These are phyloP conservation scores for Sebastes trivittatus DNA, from an alignment of 2,797 vertebrate genomes.

Conservation along the genomic window DNA sequence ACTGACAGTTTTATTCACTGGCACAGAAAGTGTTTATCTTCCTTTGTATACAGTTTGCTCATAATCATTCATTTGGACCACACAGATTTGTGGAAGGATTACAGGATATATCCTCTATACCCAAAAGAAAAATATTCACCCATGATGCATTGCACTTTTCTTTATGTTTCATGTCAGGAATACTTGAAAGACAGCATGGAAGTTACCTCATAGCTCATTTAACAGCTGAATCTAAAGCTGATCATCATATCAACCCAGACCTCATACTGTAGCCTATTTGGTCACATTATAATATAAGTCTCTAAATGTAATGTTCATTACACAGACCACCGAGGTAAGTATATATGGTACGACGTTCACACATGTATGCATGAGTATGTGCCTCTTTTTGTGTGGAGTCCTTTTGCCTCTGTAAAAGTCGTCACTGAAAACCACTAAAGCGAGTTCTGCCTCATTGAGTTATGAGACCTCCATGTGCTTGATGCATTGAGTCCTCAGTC, in stretches of 20 bases:
- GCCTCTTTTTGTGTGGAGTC: conserved; percentile 51
- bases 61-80: not conserved
- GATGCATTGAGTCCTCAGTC: conserved; percentile 60
- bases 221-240: conserved; percentile 11
- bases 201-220: conserved; percentile 23
- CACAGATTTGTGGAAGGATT: not conserved
- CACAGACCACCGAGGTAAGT: conserved; percentile 59
- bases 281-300: conserved; percentile 19
- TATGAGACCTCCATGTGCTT: conserved; percentile 71
- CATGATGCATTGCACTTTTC: not conserved
- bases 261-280: conserved; percentile 13
- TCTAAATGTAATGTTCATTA: conserved; percentile 51
- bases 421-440: conserved; percentile 65
- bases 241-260: conserved; percentile 19
- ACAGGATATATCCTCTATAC: not conserved
- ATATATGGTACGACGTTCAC: conserved; percentile 46
- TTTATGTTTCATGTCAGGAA: not conserved
- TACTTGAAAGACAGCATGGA: not conserved
- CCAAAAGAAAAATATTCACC: not conserved
- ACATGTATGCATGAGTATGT: conserved; percentile 48
- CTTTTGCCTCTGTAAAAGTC: conserved; percentile 72
- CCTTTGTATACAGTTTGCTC: not conserved
- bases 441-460: conserved; percentile 45
- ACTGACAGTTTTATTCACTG: not conserved
- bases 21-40: not conserved